phyloP scores from a whole-genome alignment of 2,113 vertebrate genomes.

The Myodes glareolus region DNA sequence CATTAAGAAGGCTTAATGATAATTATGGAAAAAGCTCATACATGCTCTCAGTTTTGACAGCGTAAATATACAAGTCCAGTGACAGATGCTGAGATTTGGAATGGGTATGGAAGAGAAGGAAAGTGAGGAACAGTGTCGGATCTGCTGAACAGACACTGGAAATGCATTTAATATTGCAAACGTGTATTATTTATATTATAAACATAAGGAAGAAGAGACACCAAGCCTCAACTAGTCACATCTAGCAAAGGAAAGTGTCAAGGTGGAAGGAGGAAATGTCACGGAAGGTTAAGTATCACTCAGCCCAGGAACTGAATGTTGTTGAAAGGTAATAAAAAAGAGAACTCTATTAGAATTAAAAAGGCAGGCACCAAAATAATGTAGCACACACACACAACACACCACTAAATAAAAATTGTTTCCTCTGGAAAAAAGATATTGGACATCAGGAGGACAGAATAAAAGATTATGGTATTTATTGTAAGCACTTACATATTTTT shows the following conservation, averaged over 20 bases:
- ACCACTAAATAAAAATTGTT: not conserved
- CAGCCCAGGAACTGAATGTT: not conserved
- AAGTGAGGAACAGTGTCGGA: not conserved
- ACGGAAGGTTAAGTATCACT: not conserved
- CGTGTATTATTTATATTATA: not conserved
- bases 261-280: not conserved
- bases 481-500: not conserved
- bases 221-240: not conserved
- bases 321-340: conserved; percentile 32
- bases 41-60: not conserved
- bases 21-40: not conserved
- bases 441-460: not conserved
- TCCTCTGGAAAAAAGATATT: not conserved
- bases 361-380: not conserved
- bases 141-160: not conserved
- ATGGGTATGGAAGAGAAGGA: not conserved
- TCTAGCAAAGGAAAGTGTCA: not conserved
- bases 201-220: not conserved
- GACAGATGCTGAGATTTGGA: not conserved
- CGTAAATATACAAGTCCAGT: not conserved
- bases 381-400: not conserved
- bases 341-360: not conserved
- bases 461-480: not conserved
- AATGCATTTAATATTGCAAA: not conserved
- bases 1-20: conserved; percentile 2